These are phyloP conservation scores for Clostera curtula DNA, from an alignment of 2,888 invertebrate species.

Conservation along the genomic window DNA sequence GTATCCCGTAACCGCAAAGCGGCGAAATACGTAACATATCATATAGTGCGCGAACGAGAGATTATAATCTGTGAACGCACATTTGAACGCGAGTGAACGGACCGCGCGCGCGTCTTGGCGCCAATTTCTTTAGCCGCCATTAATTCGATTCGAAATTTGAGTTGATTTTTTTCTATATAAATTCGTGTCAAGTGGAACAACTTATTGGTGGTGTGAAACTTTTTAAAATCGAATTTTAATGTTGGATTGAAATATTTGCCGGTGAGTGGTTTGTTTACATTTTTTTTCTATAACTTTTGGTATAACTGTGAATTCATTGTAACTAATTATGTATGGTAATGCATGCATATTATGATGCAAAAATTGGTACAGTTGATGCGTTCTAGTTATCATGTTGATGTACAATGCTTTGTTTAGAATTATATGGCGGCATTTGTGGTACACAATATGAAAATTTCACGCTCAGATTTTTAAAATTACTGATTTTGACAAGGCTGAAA, in stretches of 20 bases:
- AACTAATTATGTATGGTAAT: constrained; percentile 1
- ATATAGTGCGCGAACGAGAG: constrained; percentile 32
- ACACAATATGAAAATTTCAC: too few relatives aligned
- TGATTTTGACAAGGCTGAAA: too few relatives aligned
- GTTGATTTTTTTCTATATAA: constrained; percentile 16
- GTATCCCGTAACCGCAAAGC: too few relatives aligned
- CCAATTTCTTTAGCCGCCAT: constrained; percentile 20
- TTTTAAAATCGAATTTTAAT: constrained; percentile 12
- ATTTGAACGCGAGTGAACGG: constrained; percentile 45
- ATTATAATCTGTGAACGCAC: constrained; percentile 33
- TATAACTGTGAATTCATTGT: constrained; percentile 2
- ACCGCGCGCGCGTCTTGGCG: constrained; percentile 41
- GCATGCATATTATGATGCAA: constrained; percentile 1
- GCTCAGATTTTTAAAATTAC: too few relatives aligned
- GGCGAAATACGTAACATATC: constrained; percentile 41
- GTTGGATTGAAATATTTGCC: constrained; percentile 18
- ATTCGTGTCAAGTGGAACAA: constrained; percentile 12
- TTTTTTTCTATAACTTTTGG: constrained; percentile 1
- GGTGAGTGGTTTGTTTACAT: constrained; percentile 14
- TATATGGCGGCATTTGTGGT: too few relatives aligned
- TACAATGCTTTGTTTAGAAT: too few relatives aligned
- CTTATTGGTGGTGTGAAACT: constrained; percentile 20
- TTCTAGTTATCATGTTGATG: constrained; percentile 1
- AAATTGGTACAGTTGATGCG: background rate
- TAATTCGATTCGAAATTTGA: constrained; percentile 31